These are phyloP conservation scores for Baccha elongata DNA, from an alignment of 2,888 invertebrate genomes.

Conservation along the genomic window DNA sequence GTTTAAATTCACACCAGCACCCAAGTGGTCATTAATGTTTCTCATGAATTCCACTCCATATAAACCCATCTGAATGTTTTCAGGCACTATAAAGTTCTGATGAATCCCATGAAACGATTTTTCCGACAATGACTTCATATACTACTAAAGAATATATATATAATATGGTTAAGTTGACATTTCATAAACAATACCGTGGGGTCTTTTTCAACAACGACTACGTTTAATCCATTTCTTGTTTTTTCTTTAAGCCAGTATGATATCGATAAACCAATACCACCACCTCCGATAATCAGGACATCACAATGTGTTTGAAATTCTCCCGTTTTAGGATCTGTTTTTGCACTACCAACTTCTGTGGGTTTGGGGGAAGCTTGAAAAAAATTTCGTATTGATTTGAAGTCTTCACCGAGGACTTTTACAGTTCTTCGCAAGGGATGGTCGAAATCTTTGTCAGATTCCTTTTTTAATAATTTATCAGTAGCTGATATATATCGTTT, in stretches of 20 bases:
- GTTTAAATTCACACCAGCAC: conserved; percentile 87
- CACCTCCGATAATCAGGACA: conserved; percentile 94
- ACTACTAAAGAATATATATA: too few relatives aligned
- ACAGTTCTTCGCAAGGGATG: conserved; percentile 79
- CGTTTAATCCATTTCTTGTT: conserved; percentile 87
- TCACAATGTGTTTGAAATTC: conserved; percentile 88
- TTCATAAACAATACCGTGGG: conserved; percentile 85
- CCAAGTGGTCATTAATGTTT: conserved; percentile 86
- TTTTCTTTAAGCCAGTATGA: conserved; percentile 95
- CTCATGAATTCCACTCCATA: conserved; percentile 95
- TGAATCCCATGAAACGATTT: conserved; percentile 92
- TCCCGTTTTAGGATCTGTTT: conserved; percentile 4
- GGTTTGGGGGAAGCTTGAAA: conserved; percentile 69
- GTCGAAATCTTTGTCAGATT: conserved; percentile 55
- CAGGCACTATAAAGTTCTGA: conserved; percentile 96
- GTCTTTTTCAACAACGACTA: conserved; percentile 95
- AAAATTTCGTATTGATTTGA: conserved; percentile 78
- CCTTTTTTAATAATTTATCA: conserved; percentile 17
- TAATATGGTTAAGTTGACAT: too few relatives aligned
- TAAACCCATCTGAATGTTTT: conserved; percentile 95
- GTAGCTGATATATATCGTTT: conserved; percentile 17
- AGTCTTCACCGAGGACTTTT: conserved; percentile 80
- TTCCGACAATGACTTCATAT: conserved; percentile 87
- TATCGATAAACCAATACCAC: conserved; percentile 93
- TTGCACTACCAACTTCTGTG: conserved; percentile 12